These are phyloP conservation scores for Sus scrofa DNA, from an alignment of 2,113 vertebrate genomes.

Conservation along the genomic window DNA sequence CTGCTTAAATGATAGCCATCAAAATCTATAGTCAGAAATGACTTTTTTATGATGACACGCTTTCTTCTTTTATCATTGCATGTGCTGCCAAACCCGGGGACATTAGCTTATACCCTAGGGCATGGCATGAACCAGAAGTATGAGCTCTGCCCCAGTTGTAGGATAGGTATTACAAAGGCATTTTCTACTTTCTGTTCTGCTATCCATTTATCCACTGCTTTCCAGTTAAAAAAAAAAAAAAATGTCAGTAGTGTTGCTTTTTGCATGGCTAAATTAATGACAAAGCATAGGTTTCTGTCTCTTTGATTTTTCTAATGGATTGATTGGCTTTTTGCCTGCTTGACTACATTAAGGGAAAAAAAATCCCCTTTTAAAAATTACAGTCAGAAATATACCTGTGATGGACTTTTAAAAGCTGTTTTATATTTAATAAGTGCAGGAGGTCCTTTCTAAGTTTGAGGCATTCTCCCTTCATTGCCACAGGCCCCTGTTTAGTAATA, in stretches of 20 bases:
- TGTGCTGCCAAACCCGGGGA: background rate
- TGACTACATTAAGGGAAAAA: conserved; percentile 74
- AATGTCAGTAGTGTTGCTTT: conserved; percentile 36
- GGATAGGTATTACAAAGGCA: background rate
- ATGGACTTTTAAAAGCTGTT: conserved; percentile 81
- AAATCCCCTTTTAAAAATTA: conserved; percentile 65
- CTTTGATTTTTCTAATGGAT: conserved; percentile 83
- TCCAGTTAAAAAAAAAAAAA: background rate
- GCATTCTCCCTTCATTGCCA: background rate
- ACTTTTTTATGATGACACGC: background rate
- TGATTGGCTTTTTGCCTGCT: conserved; percentile 80
- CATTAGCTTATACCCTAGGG: background rate
- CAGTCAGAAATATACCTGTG: conserved; percentile 76
- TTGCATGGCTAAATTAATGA: conserved; percentile 73
- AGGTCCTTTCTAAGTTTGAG: conserved; percentile 61
- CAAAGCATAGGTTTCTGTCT: conserved; percentile 76
- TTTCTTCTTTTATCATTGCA: background rate
- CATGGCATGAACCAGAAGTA: background rate
- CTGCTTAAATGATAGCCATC: background rate
- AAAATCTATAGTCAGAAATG: background rate
- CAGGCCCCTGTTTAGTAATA: conserved; percentile 16
- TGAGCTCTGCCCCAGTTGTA: background rate
- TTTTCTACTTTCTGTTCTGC: conserved; percentile 28
- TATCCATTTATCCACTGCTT: conserved; percentile 37
- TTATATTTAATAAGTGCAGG: conserved; percentile 77